A percentile compares a stretch with the other conserved stretches of the same genome.
Conservation (phyloP, 2,888 invertebrate species). For the Neria commutata region DNA sequence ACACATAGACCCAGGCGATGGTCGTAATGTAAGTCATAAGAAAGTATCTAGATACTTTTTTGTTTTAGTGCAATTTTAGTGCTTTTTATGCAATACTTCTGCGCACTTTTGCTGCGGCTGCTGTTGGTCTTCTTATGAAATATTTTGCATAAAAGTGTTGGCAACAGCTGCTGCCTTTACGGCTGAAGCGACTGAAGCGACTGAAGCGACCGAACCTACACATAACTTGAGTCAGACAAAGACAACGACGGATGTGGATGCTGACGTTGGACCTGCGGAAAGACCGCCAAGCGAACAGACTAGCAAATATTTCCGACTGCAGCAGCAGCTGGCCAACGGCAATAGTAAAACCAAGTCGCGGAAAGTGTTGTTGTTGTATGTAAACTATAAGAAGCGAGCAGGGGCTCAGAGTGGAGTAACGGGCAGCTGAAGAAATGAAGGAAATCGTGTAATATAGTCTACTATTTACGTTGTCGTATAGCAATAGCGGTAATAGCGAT, state of each 20-base stretch:
- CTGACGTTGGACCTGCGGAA: not conserved
- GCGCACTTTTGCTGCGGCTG: slow-evolving; percentile 1
- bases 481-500: no score
- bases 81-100: not conserved
- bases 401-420: no score
- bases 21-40: slow-evolving; percentile 4
- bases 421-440: no score
- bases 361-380: no score
- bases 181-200: slow-evolving; percentile 22
- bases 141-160: slow-evolving; percentile 20
- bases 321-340: no score
- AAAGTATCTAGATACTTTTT: slow-evolving; percentile 3
- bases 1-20: not conserved
- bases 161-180: slow-evolving; percentile 21
- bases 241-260: not conserved
- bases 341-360: no score
- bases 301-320: slow-evolving; percentile 21
- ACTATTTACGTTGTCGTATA: no score
- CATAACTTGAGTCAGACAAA: slow-evolving; percentile 7
- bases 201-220: not conserved
- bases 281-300: not conserved
- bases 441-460: no score
- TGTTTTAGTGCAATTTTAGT: not conserved
- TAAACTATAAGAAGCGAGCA: no score
- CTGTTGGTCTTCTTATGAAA: slow-evolving; percentile 12